Conservation (phyloP, 2,888 invertebrate genomes). For the Nyleta sp. region DNA sequence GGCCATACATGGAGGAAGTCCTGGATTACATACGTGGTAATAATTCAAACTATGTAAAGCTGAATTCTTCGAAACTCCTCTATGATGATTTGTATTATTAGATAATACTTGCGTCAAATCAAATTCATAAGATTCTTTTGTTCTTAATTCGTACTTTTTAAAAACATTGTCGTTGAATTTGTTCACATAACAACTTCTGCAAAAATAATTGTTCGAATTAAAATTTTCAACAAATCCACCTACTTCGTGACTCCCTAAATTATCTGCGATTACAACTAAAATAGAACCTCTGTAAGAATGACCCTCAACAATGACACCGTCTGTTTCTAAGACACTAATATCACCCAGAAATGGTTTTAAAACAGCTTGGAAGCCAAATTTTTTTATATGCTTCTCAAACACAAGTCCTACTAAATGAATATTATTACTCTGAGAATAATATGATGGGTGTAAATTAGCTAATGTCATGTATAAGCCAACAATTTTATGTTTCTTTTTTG, state of each 20-base stretch:
- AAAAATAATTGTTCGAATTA: slow-evolving; percentile 19
- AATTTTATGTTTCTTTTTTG: slow-evolving; percentile 21
- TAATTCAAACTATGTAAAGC: slow-evolving; percentile 63
- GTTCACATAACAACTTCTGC: slow-evolving; percentile 22
- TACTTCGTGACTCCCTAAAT: slow-evolving; percentile 33
- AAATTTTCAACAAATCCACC: slow-evolving; percentile 34
- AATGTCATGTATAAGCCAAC: slow-evolving; percentile 18
- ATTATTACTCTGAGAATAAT: slow-evolving; percentile 23
- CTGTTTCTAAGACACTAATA: slow-evolving; percentile 17
- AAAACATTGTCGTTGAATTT: slow-evolving; percentile 19
- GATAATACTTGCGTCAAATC: slow-evolving; percentile 21
- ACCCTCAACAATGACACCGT: slow-evolving; percentile 10
- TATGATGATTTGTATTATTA: slow-evolving; percentile 7
- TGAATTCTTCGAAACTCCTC: slow-evolving; percentile 64
- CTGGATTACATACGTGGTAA: slow-evolving; percentile 68
- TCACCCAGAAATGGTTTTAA: slow-evolving; percentile 19
- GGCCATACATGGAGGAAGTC: slow-evolving; percentile 6
- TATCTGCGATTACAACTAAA: slow-evolving; percentile 20
- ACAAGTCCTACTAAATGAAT: slow-evolving; percentile 25
- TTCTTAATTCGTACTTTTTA: slow-evolving; percentile 6
- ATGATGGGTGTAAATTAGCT: slow-evolving; percentile 26
- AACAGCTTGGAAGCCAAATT: slow-evolving; percentile 13
- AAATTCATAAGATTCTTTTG: slow-evolving; percentile 16
- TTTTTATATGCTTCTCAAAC: slow-evolving; percentile 22
- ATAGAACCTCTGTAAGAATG: slow-evolving; percentile 22